A percentile compares a stretch with the other conserved stretches of the same genome.
phyloP scores from a whole-genome alignment of 2,888 invertebrate species.

The Dryocosmus kuriphilus region DNA sequence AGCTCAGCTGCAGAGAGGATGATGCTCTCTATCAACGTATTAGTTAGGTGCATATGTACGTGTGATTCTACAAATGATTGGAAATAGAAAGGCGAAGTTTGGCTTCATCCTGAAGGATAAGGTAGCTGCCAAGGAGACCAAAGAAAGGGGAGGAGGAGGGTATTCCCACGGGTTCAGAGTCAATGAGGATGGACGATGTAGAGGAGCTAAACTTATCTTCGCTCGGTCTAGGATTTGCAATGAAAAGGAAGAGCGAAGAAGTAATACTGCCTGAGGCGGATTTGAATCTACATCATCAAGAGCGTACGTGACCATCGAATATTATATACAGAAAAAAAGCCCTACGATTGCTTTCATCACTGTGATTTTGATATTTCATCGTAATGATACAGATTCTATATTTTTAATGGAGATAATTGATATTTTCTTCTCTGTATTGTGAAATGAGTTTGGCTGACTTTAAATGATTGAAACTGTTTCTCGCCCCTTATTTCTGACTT shows the following conservation, averaged over 20 bases:
- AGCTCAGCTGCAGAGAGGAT: conserved; percentile 44
- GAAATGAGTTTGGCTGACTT: not conserved
- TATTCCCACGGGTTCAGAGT: conserved; percentile 48
- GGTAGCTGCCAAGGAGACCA: conserved; percentile 52
- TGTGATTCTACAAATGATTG: conserved; percentile 45
- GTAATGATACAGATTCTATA: not conserved
- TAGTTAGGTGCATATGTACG: conserved; percentile 47
- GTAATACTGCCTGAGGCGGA: not conserved
- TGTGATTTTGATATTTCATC: not conserved
- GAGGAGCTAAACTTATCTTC: conserved; percentile 47
- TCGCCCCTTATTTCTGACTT: too few species aligned
- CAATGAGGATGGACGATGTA: conserved; percentile 62
- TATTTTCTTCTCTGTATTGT: not conserved
- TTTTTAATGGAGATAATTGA: not conserved
- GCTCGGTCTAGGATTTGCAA: conserved; percentile 23
- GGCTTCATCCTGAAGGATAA: conserved; percentile 55
- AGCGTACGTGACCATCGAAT: conserved; percentile 17
- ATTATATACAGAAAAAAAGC: not conserved
- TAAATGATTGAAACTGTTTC: too few species aligned
- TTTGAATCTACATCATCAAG: conserved; percentile 36
- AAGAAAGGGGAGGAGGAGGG: conserved; percentile 40
- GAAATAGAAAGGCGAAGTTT: conserved; percentile 47
- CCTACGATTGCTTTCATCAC: not conserved
- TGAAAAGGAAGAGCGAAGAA: conserved; percentile 45
- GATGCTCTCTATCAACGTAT: conserved; percentile 45